Percentiles rank a stretch among this genome's conserved stretches.
phyloP scores from a whole-genome alignment of 2,113 vertebrate species.

The Ictidomys tridecemlineatus region DNA sequence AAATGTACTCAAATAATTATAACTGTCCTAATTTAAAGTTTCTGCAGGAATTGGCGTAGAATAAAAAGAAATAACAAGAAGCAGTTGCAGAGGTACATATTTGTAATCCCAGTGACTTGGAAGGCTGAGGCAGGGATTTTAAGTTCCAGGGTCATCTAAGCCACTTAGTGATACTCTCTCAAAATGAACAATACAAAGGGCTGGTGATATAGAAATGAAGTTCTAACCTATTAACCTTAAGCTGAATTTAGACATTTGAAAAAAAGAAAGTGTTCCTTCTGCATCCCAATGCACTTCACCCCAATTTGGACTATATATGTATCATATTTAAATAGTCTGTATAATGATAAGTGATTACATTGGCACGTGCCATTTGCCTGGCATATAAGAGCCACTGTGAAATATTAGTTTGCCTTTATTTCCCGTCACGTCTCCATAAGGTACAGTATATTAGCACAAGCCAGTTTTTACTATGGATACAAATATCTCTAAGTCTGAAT shows the following conservation, averaged over 20 bases:
- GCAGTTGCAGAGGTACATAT: neutral
- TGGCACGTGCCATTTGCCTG: neutral
- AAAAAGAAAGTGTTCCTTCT: neutral
- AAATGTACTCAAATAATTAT: neutral
- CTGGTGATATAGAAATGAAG: neutral
- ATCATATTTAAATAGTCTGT: neutral
- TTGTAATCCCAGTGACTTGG: neutral
- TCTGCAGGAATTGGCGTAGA: neutral
- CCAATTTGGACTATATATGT: neutral
- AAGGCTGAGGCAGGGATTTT: neutral
- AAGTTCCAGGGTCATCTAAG: neutral
- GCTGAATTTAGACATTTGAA: slow-evolving; percentile 13
- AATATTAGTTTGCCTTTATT: neutral
- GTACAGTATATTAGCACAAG: neutral
- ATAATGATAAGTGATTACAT: neutral
- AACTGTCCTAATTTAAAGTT: neutral
- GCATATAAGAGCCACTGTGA: neutral
- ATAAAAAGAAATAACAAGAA: neutral
- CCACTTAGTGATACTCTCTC: neutral
- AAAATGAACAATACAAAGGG: neutral
- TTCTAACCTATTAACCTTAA: neutral
- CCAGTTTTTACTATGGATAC: neutral
- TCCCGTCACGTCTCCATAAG: neutral
- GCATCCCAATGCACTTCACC: neutral
- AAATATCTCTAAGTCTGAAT: neutral